Percentiles rank a stretch among this genome's conserved stretches.
These are phyloP conservation scores for Taurulus bubalis DNA, from an alignment of 2,113 vertebrate genomes.

Conservation along the genomic window DNA sequence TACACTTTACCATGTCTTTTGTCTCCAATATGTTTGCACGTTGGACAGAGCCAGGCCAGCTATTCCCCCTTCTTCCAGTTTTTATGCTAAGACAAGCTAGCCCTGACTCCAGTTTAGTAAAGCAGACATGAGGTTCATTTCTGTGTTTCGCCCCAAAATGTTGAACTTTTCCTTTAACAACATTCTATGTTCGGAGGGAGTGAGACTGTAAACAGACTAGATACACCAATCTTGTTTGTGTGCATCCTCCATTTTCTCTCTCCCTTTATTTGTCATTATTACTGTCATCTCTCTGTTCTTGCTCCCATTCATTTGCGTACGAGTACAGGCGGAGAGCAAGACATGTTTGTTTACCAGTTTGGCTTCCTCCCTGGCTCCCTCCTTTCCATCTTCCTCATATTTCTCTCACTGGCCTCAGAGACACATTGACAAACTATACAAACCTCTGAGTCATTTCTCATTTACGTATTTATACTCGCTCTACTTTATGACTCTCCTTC, in stretches of 20 bases:
- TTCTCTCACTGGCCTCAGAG: slow-evolving; percentile 28
- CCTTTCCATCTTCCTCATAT: slow-evolving; percentile 31
- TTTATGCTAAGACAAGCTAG: background rate
- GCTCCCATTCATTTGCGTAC: slow-evolving; percentile 17
- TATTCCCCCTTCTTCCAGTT: background rate
- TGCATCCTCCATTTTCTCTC: background rate
- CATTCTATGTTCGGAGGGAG: background rate
- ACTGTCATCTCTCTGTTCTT: slow-evolving; percentile 24
- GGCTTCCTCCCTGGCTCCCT: slow-evolving; percentile 26
- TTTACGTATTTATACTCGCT: slow-evolving; percentile 29
- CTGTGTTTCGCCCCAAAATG: background rate
- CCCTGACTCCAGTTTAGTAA: background rate
- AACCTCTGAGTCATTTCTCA: slow-evolving; percentile 39
- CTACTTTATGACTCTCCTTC: background rate
- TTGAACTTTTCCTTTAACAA: background rate
- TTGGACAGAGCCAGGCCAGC: background rate
- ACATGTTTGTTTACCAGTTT: slow-evolving; percentile 32
- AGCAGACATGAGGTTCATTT: background rate
- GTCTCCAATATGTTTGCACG: background rate
- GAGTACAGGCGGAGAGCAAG: background rate
- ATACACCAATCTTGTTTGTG: background rate
- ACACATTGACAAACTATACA: slow-evolving; percentile 29
- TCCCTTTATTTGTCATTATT: slow-evolving; percentile 12
- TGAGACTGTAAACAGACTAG: background rate
- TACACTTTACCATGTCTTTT: background rate